These are phyloP conservation scores for Centruroides vittatus DNA, from an alignment of 1,140 invertebrate species.

Conservation along the genomic window DNA sequence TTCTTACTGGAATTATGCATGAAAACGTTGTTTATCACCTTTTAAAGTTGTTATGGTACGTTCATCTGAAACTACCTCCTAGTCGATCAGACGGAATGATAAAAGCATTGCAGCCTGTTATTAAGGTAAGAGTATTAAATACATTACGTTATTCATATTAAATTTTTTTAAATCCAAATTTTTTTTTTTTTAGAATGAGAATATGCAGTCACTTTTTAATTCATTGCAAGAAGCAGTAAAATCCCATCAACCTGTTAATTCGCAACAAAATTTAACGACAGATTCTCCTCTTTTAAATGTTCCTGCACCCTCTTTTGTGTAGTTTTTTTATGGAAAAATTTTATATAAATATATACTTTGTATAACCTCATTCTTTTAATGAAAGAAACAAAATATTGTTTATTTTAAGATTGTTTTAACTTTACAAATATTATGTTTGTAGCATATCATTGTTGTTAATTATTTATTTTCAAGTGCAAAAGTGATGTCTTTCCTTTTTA, in stretches of 20 bases:
- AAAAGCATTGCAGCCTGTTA: slow-evolving; percentile 72
- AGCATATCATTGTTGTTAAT: no score
- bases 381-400: no score
- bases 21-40: slow-evolving; percentile 91
- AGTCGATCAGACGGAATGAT: slow-evolving; percentile 62
- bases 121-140: slow-evolving; percentile 21
- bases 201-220: slow-evolving; percentile 63
- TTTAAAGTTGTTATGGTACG: slow-evolving; percentile 81
- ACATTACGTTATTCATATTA: not conserved
- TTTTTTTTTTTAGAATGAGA: slow-evolving; percentile 48
- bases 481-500: no score
- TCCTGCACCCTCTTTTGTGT: slow-evolving; percentile 56
- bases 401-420: no score
- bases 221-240: slow-evolving; percentile 61
- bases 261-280: slow-evolving; percentile 49
- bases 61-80: slow-evolving; percentile 69
- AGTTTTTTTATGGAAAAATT: not conserved
- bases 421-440: no score
- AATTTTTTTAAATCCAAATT: slow-evolving; percentile 9
- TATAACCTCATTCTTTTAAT: no score
- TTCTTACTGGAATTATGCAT: slow-evolving; percentile 59
- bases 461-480: no score
- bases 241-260: slow-evolving; percentile 43
- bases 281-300: slow-evolving; percentile 74
- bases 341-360: no score